A percentile compares a stretch with the other conserved stretches of the same genome.
Conservation (phyloP, 2,113 vertebrate genomes). For the Lophura nycthemera region DNA sequence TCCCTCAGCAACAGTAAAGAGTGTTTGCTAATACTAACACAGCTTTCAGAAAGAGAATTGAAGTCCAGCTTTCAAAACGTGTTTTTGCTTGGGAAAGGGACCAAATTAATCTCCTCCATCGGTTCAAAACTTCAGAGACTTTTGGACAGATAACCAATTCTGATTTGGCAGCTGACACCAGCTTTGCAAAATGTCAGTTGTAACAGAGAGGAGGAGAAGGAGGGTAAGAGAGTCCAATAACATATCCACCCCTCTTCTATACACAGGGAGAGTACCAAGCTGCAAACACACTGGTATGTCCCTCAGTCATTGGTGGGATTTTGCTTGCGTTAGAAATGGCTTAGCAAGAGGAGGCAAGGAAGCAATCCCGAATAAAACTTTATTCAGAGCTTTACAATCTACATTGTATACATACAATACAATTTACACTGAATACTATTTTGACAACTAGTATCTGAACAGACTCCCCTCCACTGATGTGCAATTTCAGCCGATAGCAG, state of each 20-base stretch:
- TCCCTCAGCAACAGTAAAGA: conserved; percentile 28
- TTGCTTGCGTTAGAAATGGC: not conserved
- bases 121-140: not conserved
- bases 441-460: not conserved
- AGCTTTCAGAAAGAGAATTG: not conserved
- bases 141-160: not conserved
- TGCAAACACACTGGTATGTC: not conserved
- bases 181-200: not conserved
- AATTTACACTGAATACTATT: not conserved
- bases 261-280: not conserved
- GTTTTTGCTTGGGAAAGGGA: not conserved
- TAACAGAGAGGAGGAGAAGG: not conserved
- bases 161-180: not conserved
- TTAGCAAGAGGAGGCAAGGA: not conserved
- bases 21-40: not conserved
- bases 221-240: not conserved
- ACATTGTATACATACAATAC: too few relatives aligned
- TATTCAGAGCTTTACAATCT: not conserved
- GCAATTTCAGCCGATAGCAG: not conserved
- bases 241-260: not conserved
- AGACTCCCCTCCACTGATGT: not conserved
- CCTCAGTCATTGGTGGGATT: not conserved
- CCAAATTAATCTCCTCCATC: not conserved
- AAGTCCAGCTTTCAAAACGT: not conserved
- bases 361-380: not conserved